Base-by-base conservation (phyloP, 2,888 invertebrate species). In the Drosophila vallismaia region DNA sequence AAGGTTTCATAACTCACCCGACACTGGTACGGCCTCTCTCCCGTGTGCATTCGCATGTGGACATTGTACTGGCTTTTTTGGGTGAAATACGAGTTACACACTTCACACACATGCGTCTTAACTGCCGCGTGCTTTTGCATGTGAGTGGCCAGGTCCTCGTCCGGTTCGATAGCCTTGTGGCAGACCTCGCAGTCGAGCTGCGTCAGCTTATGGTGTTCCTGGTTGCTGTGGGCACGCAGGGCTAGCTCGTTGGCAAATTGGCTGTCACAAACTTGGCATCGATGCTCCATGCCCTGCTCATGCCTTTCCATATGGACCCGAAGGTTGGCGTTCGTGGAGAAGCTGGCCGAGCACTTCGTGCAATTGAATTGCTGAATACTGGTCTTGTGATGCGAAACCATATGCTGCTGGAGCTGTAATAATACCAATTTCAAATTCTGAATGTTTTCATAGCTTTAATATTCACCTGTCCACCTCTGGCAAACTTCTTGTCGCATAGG, bases 21-120 rank as follows among this genome's bases (percentile, higher is more conserved):
- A 91, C 97, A 97, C 14, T 94, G 93, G 88, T 96, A 97, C 0
- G 97, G 97, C 55, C 96, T 93, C 76, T 95, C 96, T 0, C 97
- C 97, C 0, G 96, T 95, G 88, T 97, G 97, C n/a, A 95, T 95
- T 12, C 97, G 93, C 88, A 95, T 94, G 81, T 97, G 97, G 0
- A 97, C 97, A 9, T 95, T 96, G 73, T 96, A 91, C 88, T 97
- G 97, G 0, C 96, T 96, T 70, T 96, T 94, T 89, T 97, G 97
- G 0, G 95, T 96, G 84, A 97, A 97, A 31, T 94, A 92, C 52
- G 95, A 95, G 2, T 95, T 95, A 89, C 97, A 97, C 5, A 94
- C 94, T 0, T 94, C 94, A 80, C 97, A 97, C 31, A 94, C 94
- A 89, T 96, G 95, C 0, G 96, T 96, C 71, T 95, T 94, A 64